These are phyloP conservation scores for Malurus melanocephalus DNA, from an alignment of 2,113 vertebrate species.

Conservation along the genomic window DNA sequence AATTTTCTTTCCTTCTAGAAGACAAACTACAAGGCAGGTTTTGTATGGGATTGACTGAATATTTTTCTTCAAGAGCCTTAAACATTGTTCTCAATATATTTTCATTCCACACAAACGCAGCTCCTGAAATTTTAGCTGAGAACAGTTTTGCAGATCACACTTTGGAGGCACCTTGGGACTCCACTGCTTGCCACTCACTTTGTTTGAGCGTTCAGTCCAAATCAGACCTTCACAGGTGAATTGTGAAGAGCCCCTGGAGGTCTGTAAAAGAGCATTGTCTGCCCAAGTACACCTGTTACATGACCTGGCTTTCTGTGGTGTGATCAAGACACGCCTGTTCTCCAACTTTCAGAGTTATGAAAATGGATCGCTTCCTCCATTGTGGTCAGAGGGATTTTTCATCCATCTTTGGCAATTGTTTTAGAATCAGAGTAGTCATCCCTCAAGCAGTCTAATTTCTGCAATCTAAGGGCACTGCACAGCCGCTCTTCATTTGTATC, in stretches of 20 bases:
- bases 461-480: not conserved
- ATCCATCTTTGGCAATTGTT: not conserved
- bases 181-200: not conserved
- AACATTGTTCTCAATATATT: not conserved
- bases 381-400: not conserved
- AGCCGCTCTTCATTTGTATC: not conserved
- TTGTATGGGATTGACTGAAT: not conserved
- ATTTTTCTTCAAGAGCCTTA: not conserved
- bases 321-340: not conserved
- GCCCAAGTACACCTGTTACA: not conserved
- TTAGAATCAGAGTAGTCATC: not conserved
- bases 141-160: not conserved
- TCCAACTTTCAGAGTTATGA: not conserved
- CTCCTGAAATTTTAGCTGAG: not conserved
- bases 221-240: not conserved
- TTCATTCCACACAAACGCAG: not conserved
- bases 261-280: not conserved
- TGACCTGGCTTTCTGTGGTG: not conserved
- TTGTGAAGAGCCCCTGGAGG: not conserved
- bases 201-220: not conserved
- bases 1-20: constrained; percentile 21
- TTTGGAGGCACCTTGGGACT: not conserved
- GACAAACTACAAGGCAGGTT: not conserved
- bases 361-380: not conserved
- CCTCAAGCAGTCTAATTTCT: not conserved